phyloP scores from a whole-genome alignment of 2,797 vertebrate genomes.

The Bradypus variegatus region DNA sequence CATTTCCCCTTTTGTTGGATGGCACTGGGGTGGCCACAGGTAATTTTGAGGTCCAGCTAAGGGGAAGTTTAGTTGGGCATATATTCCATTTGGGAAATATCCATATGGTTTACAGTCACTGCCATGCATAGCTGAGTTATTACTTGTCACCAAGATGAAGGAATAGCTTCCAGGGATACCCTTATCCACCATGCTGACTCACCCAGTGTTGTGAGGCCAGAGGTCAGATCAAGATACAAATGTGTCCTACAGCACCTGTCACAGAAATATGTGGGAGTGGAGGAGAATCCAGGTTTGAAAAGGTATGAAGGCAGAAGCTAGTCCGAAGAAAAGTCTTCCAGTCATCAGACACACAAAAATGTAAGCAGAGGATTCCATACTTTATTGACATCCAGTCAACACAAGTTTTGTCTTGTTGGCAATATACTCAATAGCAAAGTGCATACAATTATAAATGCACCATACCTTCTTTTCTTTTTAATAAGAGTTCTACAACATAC shows the following conservation, averaged over 20 bases:
- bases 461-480: not conserved
- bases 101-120: not conserved
- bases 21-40: not conserved
- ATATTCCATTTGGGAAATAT: not conserved
- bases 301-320: not conserved
- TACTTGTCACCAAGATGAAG: not conserved
- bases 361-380: not conserved
- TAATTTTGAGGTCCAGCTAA: not conserved
- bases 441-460: not conserved
- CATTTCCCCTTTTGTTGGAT: not conserved
- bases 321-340: constrained; percentile 3
- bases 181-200: not conserved
- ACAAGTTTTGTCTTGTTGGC: constrained; percentile 1
- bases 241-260: not conserved
- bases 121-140: not conserved
- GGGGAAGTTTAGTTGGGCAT: not conserved
- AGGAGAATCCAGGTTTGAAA: constrained; percentile 27
- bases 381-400: not conserved
- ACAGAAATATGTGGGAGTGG: not conserved
- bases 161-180: not conserved
- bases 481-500: not conserved
- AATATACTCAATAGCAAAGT: not conserved
- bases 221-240: constrained; percentile 8
- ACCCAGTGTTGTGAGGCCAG: not conserved
- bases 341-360: not conserved